Evolutionary conservation across 2,888 invertebrate species (phyloP), one percentile per base, ranked within the genome.

Genomic region (Xestia c-nigrum): DNA sequence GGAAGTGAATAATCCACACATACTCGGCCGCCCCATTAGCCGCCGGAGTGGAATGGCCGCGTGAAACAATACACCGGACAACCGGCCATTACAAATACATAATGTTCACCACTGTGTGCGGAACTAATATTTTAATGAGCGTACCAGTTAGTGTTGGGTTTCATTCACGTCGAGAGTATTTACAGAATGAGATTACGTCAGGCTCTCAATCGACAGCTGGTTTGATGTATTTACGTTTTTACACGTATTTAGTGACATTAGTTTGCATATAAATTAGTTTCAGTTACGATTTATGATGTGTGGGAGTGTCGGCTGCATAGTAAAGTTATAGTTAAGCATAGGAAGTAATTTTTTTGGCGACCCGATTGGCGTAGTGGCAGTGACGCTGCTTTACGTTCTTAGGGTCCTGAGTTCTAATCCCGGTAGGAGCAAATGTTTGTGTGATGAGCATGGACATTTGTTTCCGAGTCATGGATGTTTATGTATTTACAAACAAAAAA

Each of bases 1-100:
- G 80, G 86, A 86, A 84, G 81, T 85, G 87, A 81, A 87, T 79
- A 84, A 83, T 84, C 89, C 88, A 85, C 76, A 83, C 76, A 87
- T 75, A 87, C 86, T 85, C 83, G 75, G 87, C 84, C 81, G 86
- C 87, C 87, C 86, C 87, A 89, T 89, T 90, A 87, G 72, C 81
- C 84, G 88, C 9, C 82, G 74, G 79, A 88, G 89, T 87, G 87
- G 88, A 90, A 91, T 89, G 85, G 73, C 84, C 75, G 74, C 71
- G 78, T 85, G 86, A 89, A 90, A 91, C 91, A 91, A 92, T 90
- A 87, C 87, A 87, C 86, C 87, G 86, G 88, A 89, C 81, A 89
- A 85, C 79, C 83, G 84, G 84, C 76, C 78, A 86, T 87, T 87
- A 83, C 81, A 83, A 85, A 81, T 79, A 84, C 88, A 86, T 89